phyloP scores from a whole-genome alignment of 2,113 vertebrate genomes.

The Rhegmatorhina hoffmannsi region DNA sequence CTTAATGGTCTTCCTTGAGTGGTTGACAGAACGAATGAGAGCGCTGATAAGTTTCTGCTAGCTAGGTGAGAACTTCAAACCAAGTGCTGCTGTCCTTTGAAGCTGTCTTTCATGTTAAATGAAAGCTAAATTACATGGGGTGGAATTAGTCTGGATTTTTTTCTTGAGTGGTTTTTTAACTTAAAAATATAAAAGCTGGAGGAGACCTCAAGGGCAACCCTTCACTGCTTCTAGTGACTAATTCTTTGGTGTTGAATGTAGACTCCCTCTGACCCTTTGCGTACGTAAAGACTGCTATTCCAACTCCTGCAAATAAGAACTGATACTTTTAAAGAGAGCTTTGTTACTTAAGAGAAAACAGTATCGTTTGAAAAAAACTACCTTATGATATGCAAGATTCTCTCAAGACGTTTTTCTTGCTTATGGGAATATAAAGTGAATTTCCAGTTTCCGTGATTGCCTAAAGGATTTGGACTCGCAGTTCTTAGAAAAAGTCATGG shows the following conservation, averaged over 20 bases:
- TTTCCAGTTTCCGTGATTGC: neutral
- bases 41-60: neutral
- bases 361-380: neutral
- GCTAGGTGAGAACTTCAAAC: neutral
- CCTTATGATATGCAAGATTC: neutral
- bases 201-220: neutral
- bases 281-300: neutral
- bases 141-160: neutral
- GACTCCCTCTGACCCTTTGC: neutral
- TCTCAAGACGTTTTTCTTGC: neutral
- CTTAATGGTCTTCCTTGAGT: neutral
- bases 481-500: neutral
- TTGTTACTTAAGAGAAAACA: neutral
- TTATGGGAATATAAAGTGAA: neutral
- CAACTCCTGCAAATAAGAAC: neutral
- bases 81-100: neutral
- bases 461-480: neutral
- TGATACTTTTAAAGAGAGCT: neutral
- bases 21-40: neutral
- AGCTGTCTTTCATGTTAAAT: neutral
- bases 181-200: neutral
- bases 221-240: neutral
- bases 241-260: neutral
- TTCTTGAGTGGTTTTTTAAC: neutral
- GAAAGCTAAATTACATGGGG: neutral